These are phyloP conservation scores for Silurus asotus DNA, from an alignment of 2,113 vertebrate species.

Conservation along the genomic window DNA sequence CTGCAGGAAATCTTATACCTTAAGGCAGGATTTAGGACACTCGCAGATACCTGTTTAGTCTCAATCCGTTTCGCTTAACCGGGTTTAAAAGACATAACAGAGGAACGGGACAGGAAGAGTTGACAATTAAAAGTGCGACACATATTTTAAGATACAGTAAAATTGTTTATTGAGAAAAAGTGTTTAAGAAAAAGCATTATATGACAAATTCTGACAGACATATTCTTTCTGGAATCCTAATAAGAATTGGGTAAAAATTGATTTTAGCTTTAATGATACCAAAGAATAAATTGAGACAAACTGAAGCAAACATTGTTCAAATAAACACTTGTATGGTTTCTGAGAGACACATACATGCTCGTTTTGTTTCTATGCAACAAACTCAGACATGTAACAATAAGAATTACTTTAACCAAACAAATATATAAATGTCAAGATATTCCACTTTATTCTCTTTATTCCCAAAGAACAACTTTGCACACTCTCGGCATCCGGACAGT, in stretches of 20 bases:
- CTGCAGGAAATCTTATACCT: slow-evolving; percentile 20
- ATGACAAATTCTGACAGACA: background rate
- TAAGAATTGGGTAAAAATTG: background rate
- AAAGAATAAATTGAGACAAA: background rate
- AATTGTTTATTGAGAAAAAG: background rate
- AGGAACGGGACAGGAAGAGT: background rate
- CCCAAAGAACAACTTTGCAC: too few relatives aligned
- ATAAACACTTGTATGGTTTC: too few relatives aligned
- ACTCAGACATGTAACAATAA: too few relatives aligned
- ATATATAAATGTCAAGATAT: too few relatives aligned
- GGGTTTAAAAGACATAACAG: background rate
- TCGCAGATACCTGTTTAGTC: slow-evolving; percentile 25
- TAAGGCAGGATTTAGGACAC: slow-evolving; percentile 29
- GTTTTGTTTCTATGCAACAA: too few relatives aligned
- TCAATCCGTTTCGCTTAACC: background rate
- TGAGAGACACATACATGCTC: too few relatives aligned
- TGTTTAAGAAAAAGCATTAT: background rate
- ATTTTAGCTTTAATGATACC: background rate
- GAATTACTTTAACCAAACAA: too few relatives aligned
- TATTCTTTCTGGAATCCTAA: background rate
- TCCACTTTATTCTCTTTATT: too few relatives aligned
- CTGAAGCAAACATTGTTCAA: background rate
- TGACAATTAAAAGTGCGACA: background rate
- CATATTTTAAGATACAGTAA: background rate
- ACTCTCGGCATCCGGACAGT: too few relatives aligned